phyloP scores from a whole-genome alignment of 2,797 vertebrate species.

The Anguilla megastoma region DNA sequence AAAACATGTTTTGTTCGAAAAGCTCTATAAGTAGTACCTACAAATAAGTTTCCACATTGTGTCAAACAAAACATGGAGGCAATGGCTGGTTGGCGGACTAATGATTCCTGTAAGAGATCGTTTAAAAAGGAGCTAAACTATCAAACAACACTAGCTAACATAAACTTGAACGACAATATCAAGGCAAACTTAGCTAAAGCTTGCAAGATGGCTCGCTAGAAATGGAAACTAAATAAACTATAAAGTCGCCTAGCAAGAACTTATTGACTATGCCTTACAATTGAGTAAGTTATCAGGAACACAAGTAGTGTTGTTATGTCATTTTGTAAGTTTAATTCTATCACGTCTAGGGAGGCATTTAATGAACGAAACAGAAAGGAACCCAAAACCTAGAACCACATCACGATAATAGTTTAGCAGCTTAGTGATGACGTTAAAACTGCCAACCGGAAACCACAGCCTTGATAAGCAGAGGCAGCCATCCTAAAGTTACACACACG shows the following conservation, averaged over 20 bases:
- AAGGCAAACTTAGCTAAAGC: no score
- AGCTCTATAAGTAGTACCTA: neutral
- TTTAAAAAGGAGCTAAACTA: neutral
- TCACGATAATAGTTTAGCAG: neutral
- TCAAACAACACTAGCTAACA: neutral
- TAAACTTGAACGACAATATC: neutral
- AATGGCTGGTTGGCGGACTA: neutral
- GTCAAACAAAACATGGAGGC: slow-evolving; percentile 9
- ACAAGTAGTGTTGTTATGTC: neutral
- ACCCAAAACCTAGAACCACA: neutral
- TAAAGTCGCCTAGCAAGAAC: no score
- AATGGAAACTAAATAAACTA: no score
- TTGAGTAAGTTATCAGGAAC: neutral
- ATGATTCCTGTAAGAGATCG: neutral
- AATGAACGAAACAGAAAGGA: neutral
- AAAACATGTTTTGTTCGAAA: neutral
- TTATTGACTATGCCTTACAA: neutral
- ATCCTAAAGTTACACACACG: no score
- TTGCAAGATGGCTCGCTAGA: no score
- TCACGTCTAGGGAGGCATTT: neutral
- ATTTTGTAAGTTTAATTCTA: neutral
- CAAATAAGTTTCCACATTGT: neutral
- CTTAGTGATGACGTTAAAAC: slow-evolving; percentile 3
- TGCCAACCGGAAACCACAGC: neutral
- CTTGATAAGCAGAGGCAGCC: no score